phyloP scores from a whole-genome alignment of 2,113 vertebrate species.

The Rhinoptilus africanus region DNA sequence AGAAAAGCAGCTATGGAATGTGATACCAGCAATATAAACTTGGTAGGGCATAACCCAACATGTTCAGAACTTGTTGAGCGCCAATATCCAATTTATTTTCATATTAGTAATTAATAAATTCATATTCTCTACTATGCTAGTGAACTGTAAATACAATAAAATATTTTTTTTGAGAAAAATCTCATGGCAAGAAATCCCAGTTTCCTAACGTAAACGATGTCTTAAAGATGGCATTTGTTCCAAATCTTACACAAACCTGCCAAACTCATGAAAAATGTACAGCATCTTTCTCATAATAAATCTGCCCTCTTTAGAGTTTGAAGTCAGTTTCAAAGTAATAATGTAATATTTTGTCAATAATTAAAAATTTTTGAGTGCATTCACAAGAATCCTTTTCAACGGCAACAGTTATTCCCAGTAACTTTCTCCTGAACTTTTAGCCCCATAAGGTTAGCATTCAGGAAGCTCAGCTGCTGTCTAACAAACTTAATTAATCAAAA shows the following conservation, averaged over 20 bases:
- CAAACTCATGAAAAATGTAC: neutral
- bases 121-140: neutral
- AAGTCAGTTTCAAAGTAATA: constrained; percentile 45
- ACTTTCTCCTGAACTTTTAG: constrained; percentile 84
- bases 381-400: constrained; percentile 67
- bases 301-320: constrained; percentile 13
- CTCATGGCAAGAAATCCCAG: neutral
- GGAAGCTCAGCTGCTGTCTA: constrained; percentile 94
- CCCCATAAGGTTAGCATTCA: constrained; percentile 88
- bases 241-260: constrained; percentile 11
- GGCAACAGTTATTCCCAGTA: constrained; percentile 80
- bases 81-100: neutral
- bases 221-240: neutral
- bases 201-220: neutral
- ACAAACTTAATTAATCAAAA: constrained; percentile 96
- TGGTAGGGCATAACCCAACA: neutral
- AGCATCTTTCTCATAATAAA: constrained; percentile 20
- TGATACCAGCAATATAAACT: neutral
- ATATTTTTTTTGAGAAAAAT: neutral
- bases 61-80: neutral
- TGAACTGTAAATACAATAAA: neutral
- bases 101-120: neutral
- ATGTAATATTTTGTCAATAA: constrained; percentile 72
- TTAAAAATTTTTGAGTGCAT: constrained; percentile 48
- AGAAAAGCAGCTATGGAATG: neutral